Conservation (phyloP, 2,113 vertebrate genomes). For the Heterochromis multidens region DNA sequence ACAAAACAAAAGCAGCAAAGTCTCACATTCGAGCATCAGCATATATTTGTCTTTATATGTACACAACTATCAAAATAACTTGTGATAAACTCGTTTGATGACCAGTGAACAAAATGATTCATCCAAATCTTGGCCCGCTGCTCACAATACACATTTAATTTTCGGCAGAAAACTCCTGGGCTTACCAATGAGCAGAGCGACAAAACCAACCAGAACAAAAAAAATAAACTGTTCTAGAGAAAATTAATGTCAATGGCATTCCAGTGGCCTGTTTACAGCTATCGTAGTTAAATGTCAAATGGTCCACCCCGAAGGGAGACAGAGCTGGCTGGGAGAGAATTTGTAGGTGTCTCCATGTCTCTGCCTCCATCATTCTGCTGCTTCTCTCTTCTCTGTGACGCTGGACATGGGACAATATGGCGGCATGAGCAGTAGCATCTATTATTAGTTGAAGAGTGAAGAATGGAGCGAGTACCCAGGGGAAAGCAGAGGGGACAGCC, state of each 20-base stretch:
- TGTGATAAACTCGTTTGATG: neutral
- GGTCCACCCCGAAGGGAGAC: constrained; percentile 15
- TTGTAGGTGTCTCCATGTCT: constrained; percentile 39
- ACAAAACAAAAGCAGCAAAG: neutral
- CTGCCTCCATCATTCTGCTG: constrained; percentile 2
- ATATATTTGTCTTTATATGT: neutral
- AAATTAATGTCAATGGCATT: constrained; percentile 70
- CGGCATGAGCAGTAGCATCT: constrained; percentile 15
- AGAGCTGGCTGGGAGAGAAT: neutral
- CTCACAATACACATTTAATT: neutral
- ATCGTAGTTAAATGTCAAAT: constrained; percentile 70
- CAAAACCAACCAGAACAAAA: neutral
- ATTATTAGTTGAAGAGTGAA: constrained; percentile 38
- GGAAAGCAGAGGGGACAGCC: neutral
- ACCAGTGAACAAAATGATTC: neutral
- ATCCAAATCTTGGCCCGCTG: neutral
- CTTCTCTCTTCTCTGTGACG: neutral
- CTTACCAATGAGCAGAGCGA: neutral
- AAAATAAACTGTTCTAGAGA: constrained; percentile 36
- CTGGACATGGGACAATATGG: constrained; percentile 11
- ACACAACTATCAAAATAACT: neutral
- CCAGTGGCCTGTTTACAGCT: constrained; percentile 56
- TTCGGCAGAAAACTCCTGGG: neutral
- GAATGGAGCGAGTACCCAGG: constrained; percentile 1
- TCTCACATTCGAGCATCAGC: neutral